Conservation (phyloP, 2,797 vertebrate genomes). For the Paguma larvata region DNA sequence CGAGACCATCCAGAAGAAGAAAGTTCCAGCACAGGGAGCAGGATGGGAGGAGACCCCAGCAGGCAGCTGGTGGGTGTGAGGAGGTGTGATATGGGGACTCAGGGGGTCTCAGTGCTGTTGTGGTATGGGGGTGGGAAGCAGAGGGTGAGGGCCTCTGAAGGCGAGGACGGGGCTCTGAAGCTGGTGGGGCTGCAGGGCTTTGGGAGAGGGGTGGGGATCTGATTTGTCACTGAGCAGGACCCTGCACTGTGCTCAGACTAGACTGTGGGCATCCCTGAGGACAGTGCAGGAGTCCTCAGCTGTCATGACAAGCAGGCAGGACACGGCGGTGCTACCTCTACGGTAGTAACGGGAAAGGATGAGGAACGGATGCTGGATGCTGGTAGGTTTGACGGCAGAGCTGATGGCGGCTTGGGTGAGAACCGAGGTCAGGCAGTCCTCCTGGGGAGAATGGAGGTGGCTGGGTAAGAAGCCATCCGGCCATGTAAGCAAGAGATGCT, state of each 20-base stretch:
- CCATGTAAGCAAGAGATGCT: background rate
- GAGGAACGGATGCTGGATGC: background rate
- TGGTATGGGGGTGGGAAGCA: background rate
- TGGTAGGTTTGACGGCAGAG: rapidly evolving
- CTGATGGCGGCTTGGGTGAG: background rate
- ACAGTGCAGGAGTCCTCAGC: background rate
- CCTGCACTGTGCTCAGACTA: too few relatives aligned
- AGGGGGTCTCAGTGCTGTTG: background rate
- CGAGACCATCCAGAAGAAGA: background rate
- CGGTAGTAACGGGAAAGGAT: background rate
- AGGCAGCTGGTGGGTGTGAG: background rate
- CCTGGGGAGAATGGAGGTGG: rapidly evolving
- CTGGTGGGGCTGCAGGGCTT: background rate
- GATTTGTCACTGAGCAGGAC: too few relatives aligned
- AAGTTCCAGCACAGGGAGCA: background rate
- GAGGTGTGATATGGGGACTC: rapidly evolving
- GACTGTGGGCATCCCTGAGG: rapidly evolving
- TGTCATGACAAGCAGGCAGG: rapidly evolving
- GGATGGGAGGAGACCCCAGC: background rate
- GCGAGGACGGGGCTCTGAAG: rapidly evolving
- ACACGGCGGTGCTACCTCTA: background rate
- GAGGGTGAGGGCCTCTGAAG: rapidly evolving
- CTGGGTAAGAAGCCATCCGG: too few relatives aligned
- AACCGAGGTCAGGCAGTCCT: too few relatives aligned
- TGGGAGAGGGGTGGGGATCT: background rate